A percentile compares a stretch with the other conserved stretches of the same genome.
These are phyloP conservation scores for Callospermophilus lateralis DNA, from an alignment of 2,113 vertebrate genomes.

Conservation along the genomic window DNA sequence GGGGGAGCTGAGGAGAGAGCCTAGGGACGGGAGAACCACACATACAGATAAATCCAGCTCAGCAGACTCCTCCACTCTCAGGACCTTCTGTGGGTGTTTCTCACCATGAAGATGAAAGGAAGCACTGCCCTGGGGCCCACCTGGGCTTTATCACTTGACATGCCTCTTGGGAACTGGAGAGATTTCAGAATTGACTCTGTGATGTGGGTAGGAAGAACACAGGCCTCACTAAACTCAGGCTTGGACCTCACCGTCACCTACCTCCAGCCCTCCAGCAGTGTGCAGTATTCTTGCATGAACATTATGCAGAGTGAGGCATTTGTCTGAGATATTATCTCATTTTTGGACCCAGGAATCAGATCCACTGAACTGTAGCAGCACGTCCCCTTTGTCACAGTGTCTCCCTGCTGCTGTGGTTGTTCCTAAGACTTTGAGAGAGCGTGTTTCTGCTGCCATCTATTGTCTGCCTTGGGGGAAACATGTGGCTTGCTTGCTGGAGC, in stretches of 20 bases:
- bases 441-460: constrained; percentile 92
- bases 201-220: neutral
- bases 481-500: neutral
- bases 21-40: neutral
- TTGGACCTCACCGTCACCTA: neutral
- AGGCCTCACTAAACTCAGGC: neutral
- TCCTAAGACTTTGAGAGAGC: neutral
- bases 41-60: neutral
- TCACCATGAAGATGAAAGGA: neutral
- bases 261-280: accelerated
- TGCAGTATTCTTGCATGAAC: accelerated
- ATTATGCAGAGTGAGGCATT: neutral
- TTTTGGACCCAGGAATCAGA: neutral
- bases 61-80: neutral
- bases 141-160: neutral
- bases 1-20: neutral
- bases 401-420: neutral
- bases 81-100: neutral
- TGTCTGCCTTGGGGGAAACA: constrained; percentile 69
- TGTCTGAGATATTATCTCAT: neutral
- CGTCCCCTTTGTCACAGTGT: constrained; percentile 21
- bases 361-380: neutral
- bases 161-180: neutral
- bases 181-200: neutral
- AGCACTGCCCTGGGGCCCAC: neutral